Evolutionary conservation across 1,140 invertebrate species (phyloP).

Genomic region (Anastrepha obliqua): DNA sequence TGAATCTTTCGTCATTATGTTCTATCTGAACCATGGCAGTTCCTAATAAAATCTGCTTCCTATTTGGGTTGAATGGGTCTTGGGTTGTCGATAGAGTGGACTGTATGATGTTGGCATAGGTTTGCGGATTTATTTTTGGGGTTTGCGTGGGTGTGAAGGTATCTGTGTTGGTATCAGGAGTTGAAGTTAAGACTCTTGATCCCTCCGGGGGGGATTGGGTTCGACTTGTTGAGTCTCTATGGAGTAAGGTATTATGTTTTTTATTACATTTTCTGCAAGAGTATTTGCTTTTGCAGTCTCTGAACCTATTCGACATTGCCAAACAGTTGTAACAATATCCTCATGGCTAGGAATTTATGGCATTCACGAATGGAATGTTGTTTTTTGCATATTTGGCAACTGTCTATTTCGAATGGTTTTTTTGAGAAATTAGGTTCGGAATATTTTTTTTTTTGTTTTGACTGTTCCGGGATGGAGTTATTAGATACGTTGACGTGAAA

Average conservation of each 20-base stretch:
- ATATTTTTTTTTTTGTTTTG: too few relatives aligned
- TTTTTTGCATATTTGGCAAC: not conserved
- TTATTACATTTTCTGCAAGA: not conserved
- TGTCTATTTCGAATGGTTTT: not conserved
- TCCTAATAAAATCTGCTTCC: not conserved
- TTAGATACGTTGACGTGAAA: too few relatives aligned
- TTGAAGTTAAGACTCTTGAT: not conserved
- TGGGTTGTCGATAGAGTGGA: not conserved
- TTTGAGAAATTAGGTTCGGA: too few relatives aligned
- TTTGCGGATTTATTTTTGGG: too few relatives aligned
- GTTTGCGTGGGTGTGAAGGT: too few relatives aligned
- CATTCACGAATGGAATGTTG: slow-evolving; percentile 1
- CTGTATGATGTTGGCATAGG: not conserved
- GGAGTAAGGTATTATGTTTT: not conserved
- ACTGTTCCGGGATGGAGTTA: too few relatives aligned
- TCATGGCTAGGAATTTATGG: not conserved
- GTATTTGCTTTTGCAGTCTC: not conserved
- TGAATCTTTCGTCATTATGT: not conserved
- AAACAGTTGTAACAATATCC: not conserved
- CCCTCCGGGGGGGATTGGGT: too few relatives aligned
- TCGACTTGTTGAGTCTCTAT: not conserved
- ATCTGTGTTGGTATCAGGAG: not conserved
- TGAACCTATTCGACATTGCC: not conserved
- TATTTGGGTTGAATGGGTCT: not conserved
- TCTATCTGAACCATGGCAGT: not conserved